Conservation (phyloP, 1,140 invertebrate genomes). For the Trachymyrmex cornetzi region DNA sequence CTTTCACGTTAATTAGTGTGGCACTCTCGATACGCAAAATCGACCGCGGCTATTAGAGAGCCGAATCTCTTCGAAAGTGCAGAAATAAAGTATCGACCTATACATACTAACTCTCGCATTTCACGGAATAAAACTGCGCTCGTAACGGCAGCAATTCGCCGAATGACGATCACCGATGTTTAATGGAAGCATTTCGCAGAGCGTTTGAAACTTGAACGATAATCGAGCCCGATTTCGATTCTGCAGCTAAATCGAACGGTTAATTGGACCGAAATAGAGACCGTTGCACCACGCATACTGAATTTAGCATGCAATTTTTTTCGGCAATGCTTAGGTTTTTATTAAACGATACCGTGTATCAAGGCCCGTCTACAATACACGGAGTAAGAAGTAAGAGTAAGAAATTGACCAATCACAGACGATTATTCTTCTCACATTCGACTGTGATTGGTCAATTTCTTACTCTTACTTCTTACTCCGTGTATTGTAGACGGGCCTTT, state of each 20-base stretch:
- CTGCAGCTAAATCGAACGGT: slow-evolving; percentile 55
- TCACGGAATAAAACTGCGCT: slow-evolving; percentile 50
- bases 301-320: slow-evolving; percentile 59
- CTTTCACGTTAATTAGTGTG: slow-evolving; percentile 21
- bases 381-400: too few species aligned
- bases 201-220: slow-evolving; percentile 63
- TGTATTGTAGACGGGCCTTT: too few species aligned
- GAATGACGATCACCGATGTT: slow-evolving; percentile 63
- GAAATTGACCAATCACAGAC: too few species aligned
- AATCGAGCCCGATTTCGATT: slow-evolving; percentile 63
- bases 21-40: slow-evolving; percentile 28
- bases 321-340: slow-evolving; percentile 23
- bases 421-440: too few species aligned
- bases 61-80: slow-evolving; percentile 3
- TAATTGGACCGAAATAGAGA: slow-evolving; percentile 58
- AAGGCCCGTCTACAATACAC: too few species aligned
- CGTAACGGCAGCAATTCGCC: slow-evolving; percentile 57
- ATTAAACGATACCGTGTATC: slow-evolving; percentile 23
- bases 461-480: too few species aligned
- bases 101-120: slow-evolving; percentile 38
- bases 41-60: slow-evolving; percentile 43
- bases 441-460: too few species aligned
- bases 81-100: slow-evolving; percentile 51
- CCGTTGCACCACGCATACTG: background rate
- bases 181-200: slow-evolving; percentile 54